phyloP scores from a whole-genome alignment of 1,140 invertebrate species.

The Episyrphus balteatus region DNA sequence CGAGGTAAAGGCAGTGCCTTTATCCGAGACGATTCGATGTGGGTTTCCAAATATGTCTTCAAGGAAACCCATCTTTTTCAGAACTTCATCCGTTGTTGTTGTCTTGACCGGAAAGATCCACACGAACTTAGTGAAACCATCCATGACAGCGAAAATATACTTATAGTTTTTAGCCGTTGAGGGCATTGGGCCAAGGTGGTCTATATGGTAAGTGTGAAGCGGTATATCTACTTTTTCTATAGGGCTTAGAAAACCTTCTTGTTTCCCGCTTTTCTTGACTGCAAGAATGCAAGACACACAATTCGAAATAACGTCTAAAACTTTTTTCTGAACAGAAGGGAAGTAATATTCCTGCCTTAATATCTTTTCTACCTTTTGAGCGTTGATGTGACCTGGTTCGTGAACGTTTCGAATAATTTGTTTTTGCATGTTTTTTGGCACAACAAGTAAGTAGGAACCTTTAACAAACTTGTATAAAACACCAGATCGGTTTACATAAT shows the following conservation, averaged over 20 bases:
- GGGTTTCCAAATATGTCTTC: constrained; percentile 14
- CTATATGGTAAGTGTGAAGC: constrained; percentile 13
- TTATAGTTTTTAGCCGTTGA: constrained; percentile 33
- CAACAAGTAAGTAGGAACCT: constrained; percentile 13
- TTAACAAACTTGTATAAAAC: constrained; percentile 10
- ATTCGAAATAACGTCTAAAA: constrained; percentile 17
- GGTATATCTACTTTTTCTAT: constrained; percentile 22
- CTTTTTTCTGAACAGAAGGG: constrained; percentile 19
- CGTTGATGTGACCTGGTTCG: constrained; percentile 28
- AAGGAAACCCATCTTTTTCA: no score
- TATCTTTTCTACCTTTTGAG: constrained; percentile 28
- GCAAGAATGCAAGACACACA: constrained; percentile 25
- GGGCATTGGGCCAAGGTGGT: constrained; percentile 27
- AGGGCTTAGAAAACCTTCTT: constrained; percentile 28
- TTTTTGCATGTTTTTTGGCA: constrained; percentile 18
- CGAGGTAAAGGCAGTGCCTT: constrained; percentile 8
- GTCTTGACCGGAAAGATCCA: constrained; percentile 33
- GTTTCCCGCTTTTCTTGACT: constrained; percentile 24
- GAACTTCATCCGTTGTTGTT: constrained; percentile 16
- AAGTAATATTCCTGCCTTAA: constrained; percentile 33
- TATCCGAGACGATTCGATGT: constrained; percentile 13
- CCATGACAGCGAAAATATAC: constrained; percentile 31
- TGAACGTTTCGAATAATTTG: constrained; percentile 23
- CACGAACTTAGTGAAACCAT: constrained; percentile 35
- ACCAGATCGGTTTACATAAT: no score